A percentile compares a stretch with the other conserved stretches of the same genome.
Evolutionary conservation across 2,888 invertebrate genomes (phyloP).

Genomic region (Leptinotarsa rubiginosa): DNA sequence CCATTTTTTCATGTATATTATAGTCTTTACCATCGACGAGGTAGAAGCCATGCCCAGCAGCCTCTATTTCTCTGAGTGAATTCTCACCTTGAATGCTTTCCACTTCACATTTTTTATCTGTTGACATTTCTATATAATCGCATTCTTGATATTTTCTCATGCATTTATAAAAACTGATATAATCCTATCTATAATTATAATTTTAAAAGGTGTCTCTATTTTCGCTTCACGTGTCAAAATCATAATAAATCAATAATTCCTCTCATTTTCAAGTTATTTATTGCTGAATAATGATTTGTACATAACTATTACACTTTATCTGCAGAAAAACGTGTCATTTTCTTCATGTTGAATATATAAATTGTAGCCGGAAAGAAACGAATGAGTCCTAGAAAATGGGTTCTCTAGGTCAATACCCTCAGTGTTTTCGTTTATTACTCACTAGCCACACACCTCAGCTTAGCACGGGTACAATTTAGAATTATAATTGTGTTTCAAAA

Average conservation of each 20-base stretch:
- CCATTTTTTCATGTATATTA: too few species aligned
- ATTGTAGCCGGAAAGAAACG: too few species aligned
- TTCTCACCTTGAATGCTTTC: slow-evolving; percentile 39
- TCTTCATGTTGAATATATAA: too few species aligned
- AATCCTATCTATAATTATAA: slow-evolving; percentile 17
- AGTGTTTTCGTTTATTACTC: too few species aligned
- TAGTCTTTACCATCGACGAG: slow-evolving; percentile 24
- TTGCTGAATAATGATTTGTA: neutral
- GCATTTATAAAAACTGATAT: slow-evolving; percentile 7
- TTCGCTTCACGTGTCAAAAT: slow-evolving; percentile 1
- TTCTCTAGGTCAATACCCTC: too few species aligned
- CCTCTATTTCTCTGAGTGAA: slow-evolving; percentile 18
- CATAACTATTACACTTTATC: too few species aligned
- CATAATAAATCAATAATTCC: neutral
- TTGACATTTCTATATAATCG: slow-evolving; percentile 30
- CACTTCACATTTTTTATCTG: slow-evolving; percentile 29
- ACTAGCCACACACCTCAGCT: too few species aligned
- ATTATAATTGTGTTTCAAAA: too few species aligned
- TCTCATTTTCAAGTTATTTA: neutral
- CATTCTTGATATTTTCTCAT: slow-evolving; percentile 23
- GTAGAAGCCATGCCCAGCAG: slow-evolving; percentile 9
- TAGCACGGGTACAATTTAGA: too few species aligned
- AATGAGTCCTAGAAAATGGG: too few species aligned
- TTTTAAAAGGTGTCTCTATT: slow-evolving; percentile 4
- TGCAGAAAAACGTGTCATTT: too few species aligned